These are phyloP conservation scores for Catharus ustulatus DNA, from an alignment of 2,797 vertebrate genomes.

Conservation along the genomic window DNA sequence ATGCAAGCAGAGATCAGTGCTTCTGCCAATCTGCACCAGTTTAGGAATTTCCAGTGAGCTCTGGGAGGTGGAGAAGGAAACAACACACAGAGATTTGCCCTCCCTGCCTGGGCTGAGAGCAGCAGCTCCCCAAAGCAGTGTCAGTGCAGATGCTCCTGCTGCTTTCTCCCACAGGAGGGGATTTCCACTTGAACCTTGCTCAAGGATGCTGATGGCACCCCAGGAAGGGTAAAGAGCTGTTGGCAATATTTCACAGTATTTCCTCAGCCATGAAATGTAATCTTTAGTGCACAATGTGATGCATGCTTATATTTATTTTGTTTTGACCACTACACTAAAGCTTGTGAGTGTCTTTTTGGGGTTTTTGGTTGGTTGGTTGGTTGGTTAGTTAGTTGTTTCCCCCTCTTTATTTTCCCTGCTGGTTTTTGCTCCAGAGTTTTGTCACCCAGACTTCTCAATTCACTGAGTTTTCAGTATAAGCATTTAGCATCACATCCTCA, in stretches of 20 bases:
- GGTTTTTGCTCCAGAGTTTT: neutral
- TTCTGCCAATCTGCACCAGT: neutral
- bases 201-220: neutral
- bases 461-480: neutral
- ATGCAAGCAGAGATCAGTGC: neutral
- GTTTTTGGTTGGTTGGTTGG: neutral
- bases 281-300: neutral
- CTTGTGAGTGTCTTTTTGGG: neutral
- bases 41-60: neutral
- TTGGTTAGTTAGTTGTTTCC: neutral
- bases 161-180: neutral
- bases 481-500: neutral
- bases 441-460: neutral
- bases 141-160: neutral
- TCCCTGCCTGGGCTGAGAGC: neutral
- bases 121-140: neutral
- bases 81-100: accelerated
- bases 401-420: accelerated
- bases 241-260: neutral
- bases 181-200: neutral
- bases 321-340: neutral
- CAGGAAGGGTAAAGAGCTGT: neutral
- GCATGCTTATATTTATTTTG: neutral
- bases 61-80: neutral
- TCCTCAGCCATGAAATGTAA: neutral